Percentiles rank a stretch among this genome's conserved stretches.
Evolutionary conservation across 1,140 invertebrate species (phyloP).

Genomic region (Drosophila albomicans): DNA sequence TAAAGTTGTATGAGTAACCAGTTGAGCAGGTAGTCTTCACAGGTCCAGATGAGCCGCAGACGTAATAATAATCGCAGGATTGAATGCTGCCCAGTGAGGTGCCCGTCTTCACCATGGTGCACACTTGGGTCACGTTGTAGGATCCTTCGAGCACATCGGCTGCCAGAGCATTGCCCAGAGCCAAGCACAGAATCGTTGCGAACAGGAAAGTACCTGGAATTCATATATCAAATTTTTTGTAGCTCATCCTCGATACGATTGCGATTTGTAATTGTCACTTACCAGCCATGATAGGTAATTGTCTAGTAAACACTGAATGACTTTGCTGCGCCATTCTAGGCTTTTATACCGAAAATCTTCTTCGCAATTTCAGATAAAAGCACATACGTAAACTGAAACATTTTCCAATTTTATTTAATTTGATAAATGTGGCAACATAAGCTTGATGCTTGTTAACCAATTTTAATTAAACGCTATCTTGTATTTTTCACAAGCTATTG

Average conservation of each 20-base stretch:
- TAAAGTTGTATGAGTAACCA: constrained; percentile 51
- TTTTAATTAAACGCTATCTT: constrained; percentile 67
- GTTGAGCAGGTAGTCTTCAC: constrained; percentile 15
- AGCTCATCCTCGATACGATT: background rate
- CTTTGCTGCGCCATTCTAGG: background rate
- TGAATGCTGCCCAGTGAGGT: constrained; percentile 53
- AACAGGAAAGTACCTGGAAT: constrained; percentile 11
- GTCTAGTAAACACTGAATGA: constrained; percentile 24
- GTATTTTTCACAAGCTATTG: background rate
- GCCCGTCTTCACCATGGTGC: constrained; percentile 36
- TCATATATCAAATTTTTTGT: too few relatives aligned
- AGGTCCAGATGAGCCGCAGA: constrained; percentile 43
- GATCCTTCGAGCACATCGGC: constrained; percentile 50
- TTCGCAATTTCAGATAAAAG: constrained; percentile 6
- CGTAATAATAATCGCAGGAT: constrained; percentile 61
- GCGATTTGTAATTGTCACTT: constrained; percentile 21
- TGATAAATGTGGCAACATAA: constrained; percentile 35
- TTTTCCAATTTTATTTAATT: constrained; percentile 66
- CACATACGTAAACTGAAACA: constrained; percentile 27
- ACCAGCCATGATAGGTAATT: constrained; percentile 42
- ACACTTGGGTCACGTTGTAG: constrained; percentile 66
- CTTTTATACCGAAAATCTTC: constrained; percentile 36
- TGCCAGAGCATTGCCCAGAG: constrained; percentile 42
- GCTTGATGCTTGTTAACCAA: constrained; percentile 37
- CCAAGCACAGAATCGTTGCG: constrained; percentile 51